Percentiles rank a stretch among this genome's conserved stretches.
phyloP scores from a whole-genome alignment of 2,797 vertebrate species.

The Manis javanica region DNA sequence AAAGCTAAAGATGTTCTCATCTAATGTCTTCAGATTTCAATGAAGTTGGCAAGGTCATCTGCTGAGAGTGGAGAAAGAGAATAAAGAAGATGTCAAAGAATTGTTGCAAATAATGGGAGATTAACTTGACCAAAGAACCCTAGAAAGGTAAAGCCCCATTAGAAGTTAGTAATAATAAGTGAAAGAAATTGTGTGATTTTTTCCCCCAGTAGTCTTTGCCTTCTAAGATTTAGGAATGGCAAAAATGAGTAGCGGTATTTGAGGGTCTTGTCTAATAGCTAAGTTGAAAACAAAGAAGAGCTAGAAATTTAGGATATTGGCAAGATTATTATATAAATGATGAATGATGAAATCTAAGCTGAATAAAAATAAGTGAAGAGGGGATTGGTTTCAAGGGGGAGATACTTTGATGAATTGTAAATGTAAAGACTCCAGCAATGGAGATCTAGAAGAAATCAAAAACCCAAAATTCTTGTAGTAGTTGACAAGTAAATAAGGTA shows the following conservation, averaged over 20 bases:
- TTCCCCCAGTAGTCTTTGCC: not conserved
- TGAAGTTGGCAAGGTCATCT: not conserved
- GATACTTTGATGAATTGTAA: not conserved
- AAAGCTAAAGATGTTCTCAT: not conserved
- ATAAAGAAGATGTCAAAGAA: not conserved
- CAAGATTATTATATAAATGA: not conserved
- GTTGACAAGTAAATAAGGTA: not conserved
- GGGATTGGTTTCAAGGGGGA: too few relatives aligned
- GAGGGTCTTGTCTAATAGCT: not conserved
- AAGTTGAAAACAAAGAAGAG: not conserved
- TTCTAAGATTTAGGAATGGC: constrained; percentile 22
- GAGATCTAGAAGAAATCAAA: not conserved
- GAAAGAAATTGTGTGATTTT: not conserved
- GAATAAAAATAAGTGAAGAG: not conserved
- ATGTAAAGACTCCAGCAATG: not conserved
- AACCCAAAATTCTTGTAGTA: not conserved
- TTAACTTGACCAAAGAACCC: not conserved
- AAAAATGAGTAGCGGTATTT: not conserved
- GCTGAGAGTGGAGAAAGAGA: constrained; percentile 2
- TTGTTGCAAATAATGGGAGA: not conserved
- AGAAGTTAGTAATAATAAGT: constrained; percentile 28
- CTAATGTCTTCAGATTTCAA: not conserved
- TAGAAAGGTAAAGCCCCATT: not conserved
- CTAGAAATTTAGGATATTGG: not conserved
- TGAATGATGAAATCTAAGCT: not conserved